Conservation (phyloP, 2,888 invertebrate species). For the Lepidonotus clava region DNA sequence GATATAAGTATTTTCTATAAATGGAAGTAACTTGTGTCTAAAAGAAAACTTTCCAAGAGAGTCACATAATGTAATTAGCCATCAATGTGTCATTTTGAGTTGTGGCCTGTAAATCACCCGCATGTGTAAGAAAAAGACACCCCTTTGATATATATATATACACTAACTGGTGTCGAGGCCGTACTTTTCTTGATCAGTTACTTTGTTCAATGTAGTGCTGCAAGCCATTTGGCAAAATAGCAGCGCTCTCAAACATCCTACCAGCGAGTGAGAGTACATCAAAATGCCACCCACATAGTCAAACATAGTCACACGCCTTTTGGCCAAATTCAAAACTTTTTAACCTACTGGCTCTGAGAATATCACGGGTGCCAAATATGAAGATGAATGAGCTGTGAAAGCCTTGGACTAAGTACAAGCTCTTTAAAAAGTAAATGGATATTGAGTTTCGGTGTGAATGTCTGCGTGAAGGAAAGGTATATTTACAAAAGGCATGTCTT, state of each 20-base stretch:
- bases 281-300: conserved; percentile 6
- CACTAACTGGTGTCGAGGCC: too few relatives aligned
- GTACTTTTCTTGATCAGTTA: conserved; percentile 18
- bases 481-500: too few relatives aligned
- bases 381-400: not conserved
- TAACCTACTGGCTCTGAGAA: not conserved
- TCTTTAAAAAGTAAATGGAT: not conserved
- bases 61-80: too few relatives aligned
- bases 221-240: not conserved
- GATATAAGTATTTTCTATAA: too few relatives aligned
- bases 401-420: not conserved
- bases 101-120: too few relatives aligned
- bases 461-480: too few relatives aligned
- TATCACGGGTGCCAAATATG: not conserved
- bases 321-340: not conserved
- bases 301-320: not conserved
- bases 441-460: not conserved
- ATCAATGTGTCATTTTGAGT: too few relatives aligned
- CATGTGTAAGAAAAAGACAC: too few relatives aligned
- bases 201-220: not conserved
- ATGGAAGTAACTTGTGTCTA: too few relatives aligned
- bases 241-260: not conserved
- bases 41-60: too few relatives aligned
- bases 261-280: not conserved
- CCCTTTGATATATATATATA: too few relatives aligned